phyloP scores from a whole-genome alignment of 2,888 invertebrate species.

The Metallyticus violacea region DNA sequence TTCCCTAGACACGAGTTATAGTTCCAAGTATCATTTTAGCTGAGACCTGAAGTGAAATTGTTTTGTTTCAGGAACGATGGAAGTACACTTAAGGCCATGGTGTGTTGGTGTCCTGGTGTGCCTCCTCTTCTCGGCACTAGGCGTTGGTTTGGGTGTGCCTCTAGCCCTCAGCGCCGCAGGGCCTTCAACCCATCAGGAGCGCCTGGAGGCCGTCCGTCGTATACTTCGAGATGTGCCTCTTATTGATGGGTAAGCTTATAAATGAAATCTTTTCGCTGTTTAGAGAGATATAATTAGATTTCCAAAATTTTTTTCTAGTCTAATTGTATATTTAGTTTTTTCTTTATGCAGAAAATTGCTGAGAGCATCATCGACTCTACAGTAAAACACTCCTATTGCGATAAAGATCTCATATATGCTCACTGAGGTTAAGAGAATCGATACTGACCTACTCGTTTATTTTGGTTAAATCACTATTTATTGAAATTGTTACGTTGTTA shows the following conservation, averaged over 20 bases:
- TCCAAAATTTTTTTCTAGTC: no score
- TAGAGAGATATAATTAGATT: background rate
- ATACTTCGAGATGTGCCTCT: conserved; percentile 67
- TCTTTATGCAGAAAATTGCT: background rate
- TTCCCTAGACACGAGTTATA: no score
- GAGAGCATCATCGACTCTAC: no score
- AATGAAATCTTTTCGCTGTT: no score
- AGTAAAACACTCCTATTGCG: no score
- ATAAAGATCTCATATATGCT: no score
- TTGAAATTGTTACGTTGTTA: no score
- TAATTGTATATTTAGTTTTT: background rate
- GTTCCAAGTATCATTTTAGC: no score
- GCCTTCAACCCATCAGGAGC: conserved; percentile 56
- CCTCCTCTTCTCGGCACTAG: conserved; percentile 42
- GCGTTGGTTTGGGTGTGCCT: conserved; percentile 47
- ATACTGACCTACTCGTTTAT: no score
- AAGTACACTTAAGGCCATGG: conserved; percentile 38
- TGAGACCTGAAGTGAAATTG: no score
- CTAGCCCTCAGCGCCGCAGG: conserved; percentile 43
- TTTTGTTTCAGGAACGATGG: conserved; percentile 32
- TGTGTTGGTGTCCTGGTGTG: conserved; percentile 38
- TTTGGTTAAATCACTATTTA: no score
- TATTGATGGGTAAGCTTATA: conserved; percentile 62
- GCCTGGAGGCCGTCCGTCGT: conserved; percentile 62
- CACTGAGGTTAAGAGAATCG: no score